Conservation (phyloP, 2,797 vertebrate genomes). For the Lophius americanus region DNA sequence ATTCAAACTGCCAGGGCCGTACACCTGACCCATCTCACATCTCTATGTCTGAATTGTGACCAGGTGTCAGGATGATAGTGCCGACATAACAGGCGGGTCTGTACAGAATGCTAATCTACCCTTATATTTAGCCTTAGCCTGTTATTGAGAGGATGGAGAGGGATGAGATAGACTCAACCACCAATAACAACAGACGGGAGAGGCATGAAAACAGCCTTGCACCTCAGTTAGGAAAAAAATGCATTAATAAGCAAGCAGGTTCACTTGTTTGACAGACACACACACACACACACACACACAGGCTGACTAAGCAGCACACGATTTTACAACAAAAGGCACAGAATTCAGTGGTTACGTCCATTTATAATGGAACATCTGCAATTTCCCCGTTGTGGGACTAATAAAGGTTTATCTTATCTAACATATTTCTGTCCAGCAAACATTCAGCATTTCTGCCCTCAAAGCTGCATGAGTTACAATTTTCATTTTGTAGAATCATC, state of each 20-base stretch:
- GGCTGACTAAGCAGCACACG: constrained; percentile 62
- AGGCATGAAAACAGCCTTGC: no score
- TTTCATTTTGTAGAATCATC: constrained; percentile 64
- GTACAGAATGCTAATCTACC: no score
- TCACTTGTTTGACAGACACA: constrained; percentile 14
- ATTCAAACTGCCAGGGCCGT: no score
- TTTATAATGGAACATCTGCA: constrained; percentile 51
- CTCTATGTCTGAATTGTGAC: background rate
- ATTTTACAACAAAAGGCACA: constrained; percentile 51
- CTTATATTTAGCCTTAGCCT: constrained; percentile 22
- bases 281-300: constrained; percentile 31
- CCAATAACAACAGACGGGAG: constrained; percentile 11
- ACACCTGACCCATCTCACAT: no score
- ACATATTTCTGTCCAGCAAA: constrained; percentile 49
- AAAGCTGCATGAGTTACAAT: constrained; percentile 43
- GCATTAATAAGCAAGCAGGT: constrained; percentile 27
- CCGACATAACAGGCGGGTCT: constrained; percentile 23
- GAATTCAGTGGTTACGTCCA: constrained; percentile 51
- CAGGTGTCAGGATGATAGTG: constrained; percentile 51
- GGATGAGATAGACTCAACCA: constrained; percentile 7
- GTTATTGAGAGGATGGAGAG: constrained; percentile 19
- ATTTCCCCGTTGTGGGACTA: no score
- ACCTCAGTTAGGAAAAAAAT: background rate
- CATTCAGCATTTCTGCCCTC: constrained; percentile 52
- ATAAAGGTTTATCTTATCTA: no score